Conservation (phyloP, 2,113 vertebrate species). For the Apistogramma diplotaenia region DNA sequence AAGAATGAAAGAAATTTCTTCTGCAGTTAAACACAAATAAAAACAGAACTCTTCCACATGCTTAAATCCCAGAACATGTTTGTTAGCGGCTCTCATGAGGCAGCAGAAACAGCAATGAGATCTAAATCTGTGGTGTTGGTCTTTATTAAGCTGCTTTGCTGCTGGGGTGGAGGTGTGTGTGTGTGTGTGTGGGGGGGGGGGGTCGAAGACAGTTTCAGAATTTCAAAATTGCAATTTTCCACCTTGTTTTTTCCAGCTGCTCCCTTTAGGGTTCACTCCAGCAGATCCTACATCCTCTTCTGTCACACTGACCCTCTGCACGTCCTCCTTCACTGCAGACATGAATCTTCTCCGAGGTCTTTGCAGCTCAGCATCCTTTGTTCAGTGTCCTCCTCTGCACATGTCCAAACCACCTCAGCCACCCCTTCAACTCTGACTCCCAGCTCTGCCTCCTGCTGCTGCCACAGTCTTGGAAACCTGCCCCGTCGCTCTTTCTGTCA, state of each 20-base stretch:
- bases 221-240: no score
- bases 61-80: neutral
- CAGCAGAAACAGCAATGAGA: neutral
- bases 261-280: neutral
- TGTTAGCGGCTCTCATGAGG: neutral
- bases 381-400: no score
- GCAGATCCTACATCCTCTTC: neutral
- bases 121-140: neutral
- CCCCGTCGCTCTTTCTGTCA: neutral
- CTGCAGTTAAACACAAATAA: neutral
- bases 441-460: neutral
- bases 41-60: neutral
- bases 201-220: neutral
- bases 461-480: neutral
- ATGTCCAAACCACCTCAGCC: neutral
- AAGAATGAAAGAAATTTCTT: neutral
- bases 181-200: no score
- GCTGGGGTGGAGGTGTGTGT: no score
- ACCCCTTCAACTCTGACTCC: no score
- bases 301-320: neutral
- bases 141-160: neutral
- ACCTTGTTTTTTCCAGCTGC: neutral
- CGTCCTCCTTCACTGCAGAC: neutral
- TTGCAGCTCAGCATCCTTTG: no score
- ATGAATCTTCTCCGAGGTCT: neutral